A percentile compares a stretch with the other conserved stretches of the same genome.
phyloP scores from a whole-genome alignment of 2,888 invertebrate species.

The Chaetogeoica ovagalla region DNA sequence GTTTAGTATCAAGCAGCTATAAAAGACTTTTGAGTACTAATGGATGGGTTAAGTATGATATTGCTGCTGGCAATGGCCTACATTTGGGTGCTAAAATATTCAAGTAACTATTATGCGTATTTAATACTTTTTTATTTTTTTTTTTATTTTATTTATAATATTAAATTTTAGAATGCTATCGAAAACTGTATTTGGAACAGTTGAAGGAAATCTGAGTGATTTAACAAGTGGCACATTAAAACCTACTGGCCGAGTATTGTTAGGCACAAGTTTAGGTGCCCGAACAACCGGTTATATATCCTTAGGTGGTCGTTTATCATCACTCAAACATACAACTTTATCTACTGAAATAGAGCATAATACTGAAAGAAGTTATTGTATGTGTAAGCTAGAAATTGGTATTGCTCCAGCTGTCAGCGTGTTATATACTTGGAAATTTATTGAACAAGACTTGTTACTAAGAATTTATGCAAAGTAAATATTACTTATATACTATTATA shows the following conservation, averaged over 20 bases:
- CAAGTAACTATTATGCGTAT: slow-evolving; percentile 34
- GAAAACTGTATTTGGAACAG: slow-evolving; percentile 73
- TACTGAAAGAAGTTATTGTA: slow-evolving; percentile 50
- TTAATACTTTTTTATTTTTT: background rate
- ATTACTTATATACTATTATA: background rate
- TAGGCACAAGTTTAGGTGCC: slow-evolving; percentile 46
- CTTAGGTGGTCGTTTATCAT: slow-evolving; percentile 44
- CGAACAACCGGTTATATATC: slow-evolving; percentile 46
- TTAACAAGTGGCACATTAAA: slow-evolving; percentile 30
- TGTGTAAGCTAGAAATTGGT: slow-evolving; percentile 60
- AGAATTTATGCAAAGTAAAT: slow-evolving; percentile 74
- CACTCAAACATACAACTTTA: slow-evolving; percentile 40
- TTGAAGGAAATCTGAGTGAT: slow-evolving; percentile 57
- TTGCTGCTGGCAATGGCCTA: slow-evolving; percentile 84
- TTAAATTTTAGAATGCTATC: slow-evolving; percentile 71
- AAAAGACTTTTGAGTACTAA: slow-evolving; percentile 78
- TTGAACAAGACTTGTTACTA: slow-evolving; percentile 77
- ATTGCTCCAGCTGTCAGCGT: slow-evolving; percentile 73
- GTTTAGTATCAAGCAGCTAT: slow-evolving; percentile 64
- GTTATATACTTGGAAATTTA: slow-evolving; percentile 78
- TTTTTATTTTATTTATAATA: background rate
- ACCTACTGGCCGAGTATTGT: slow-evolving; percentile 40
- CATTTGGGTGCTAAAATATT: slow-evolving; percentile 70
- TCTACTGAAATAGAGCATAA: slow-evolving; percentile 50
- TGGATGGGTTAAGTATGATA: slow-evolving; percentile 85